Percentiles rank a stretch among this genome's conserved stretches.
These are phyloP conservation scores for Mellivora capensis DNA, from an alignment of 2,113 vertebrate species.

Conservation along the genomic window DNA sequence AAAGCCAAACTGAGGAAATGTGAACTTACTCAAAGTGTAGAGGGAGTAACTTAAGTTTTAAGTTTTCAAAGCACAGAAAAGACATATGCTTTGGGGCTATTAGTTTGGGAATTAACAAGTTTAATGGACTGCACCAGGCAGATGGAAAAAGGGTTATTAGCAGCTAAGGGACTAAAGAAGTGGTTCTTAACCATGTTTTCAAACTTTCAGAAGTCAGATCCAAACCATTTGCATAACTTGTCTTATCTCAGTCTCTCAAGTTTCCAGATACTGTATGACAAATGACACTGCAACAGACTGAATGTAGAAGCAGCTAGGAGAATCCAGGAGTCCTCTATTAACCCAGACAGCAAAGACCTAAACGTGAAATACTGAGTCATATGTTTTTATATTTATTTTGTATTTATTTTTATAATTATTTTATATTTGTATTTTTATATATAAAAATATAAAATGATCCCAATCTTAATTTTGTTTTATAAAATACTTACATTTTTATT, in stretches of 20 bases:
- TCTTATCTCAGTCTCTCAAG: neutral
- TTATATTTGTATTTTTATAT: neutral
- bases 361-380: neutral
- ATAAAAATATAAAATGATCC: neutral
- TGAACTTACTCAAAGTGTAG: neutral
- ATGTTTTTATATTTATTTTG: neutral
- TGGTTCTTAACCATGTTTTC: neutral
- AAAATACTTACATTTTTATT: neutral
- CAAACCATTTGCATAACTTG: neutral
- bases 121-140: neutral
- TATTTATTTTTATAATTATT: neutral
- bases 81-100: neutral
- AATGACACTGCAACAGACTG: neutral
- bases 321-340: neutral
- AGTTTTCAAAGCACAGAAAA: neutral
- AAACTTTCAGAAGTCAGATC: neutral
- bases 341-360: neutral
- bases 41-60: neutral
- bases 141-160: neutral
- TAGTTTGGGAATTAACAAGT: neutral
- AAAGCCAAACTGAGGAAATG: neutral
- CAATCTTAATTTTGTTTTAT: neutral
- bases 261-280: neutral
- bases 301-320: neutral
- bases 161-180: neutral